These are phyloP conservation scores for Rhamphomyia laevipes DNA, from an alignment of 2,888 invertebrate genomes.

Conservation along the genomic window DNA sequence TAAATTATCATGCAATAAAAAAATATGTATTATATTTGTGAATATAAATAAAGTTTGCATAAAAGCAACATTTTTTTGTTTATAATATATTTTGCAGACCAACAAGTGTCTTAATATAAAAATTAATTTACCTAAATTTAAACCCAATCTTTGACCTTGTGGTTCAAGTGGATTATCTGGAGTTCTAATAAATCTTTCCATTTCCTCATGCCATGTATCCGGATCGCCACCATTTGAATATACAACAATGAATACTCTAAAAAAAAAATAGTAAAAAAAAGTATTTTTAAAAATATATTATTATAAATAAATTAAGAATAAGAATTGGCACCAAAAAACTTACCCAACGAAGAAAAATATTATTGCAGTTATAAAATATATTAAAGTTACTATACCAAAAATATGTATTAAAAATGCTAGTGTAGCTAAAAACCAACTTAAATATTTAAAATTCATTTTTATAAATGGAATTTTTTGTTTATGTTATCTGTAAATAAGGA, in stretches of 20 bases:
- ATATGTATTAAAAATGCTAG: conserved; percentile 9
- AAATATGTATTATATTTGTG: not conserved
- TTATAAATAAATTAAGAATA: not conserved
- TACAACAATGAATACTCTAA: not conserved
- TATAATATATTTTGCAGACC: not conserved
- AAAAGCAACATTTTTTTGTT: not conserved
- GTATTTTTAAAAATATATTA: not conserved
- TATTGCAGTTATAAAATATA: conserved; percentile 3
- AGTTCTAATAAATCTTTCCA: conserved; percentile 3
- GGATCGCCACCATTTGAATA: conserved; percentile 9
- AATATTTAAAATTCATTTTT: conserved; percentile 11
- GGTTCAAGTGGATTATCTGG: conserved; percentile 9
- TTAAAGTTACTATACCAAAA: conserved; percentile 9
- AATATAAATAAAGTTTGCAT: not conserved
- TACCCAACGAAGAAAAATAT: conserved; percentile 12
- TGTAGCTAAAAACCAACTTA: conserved; percentile 8
- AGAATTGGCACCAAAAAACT: not conserved
- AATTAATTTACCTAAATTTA: conserved; percentile 11
- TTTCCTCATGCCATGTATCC: not conserved
- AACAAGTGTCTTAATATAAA: not conserved
- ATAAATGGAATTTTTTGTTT: not conserved
- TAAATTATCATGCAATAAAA: not conserved
- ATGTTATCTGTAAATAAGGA: too few species aligned
- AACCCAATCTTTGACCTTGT: conserved; percentile 7
- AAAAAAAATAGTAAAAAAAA: not conserved